These are phyloP conservation scores for Propithecus deckenii DNA, from an alignment of 2,797 vertebrate genomes.

Conservation along the genomic window DNA sequence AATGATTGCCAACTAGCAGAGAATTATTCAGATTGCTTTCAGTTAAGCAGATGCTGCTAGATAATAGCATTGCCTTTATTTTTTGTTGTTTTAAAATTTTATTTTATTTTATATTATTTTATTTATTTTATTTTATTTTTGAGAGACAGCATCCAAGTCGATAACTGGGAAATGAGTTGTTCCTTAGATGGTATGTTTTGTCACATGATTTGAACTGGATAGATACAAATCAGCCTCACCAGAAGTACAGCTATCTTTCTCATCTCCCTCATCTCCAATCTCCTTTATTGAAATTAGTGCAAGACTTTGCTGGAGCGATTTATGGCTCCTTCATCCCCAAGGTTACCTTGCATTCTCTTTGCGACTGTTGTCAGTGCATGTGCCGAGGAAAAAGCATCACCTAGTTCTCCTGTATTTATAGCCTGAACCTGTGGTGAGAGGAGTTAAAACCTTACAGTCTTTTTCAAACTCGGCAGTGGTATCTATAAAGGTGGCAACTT, in stretches of 20 bases:
- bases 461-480: neutral
- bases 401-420: neutral
- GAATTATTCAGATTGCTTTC: neutral
- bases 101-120: too few species aligned
- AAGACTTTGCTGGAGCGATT: fast-evolving
- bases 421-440: neutral
- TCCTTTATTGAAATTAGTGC: neutral
- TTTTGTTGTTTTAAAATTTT: neutral
- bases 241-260: neutral
- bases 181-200: neutral
- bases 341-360: neutral
- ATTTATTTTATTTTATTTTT: neutral
- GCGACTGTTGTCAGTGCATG: fast-evolving
- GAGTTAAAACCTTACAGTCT: neutral
- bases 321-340: neutral
- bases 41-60: neutral
- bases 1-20: slow-evolving; percentile 33
- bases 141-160: neutral
- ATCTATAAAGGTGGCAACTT: neutral
- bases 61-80: neutral
- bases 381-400: neutral
- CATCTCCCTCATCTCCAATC: neutral
- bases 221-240: fast-evolving
- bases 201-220: neutral
- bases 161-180: neutral